Evolutionary conservation across 2,888 invertebrate genomes (phyloP).

Genomic region (Scaptomyza flava): DNA sequence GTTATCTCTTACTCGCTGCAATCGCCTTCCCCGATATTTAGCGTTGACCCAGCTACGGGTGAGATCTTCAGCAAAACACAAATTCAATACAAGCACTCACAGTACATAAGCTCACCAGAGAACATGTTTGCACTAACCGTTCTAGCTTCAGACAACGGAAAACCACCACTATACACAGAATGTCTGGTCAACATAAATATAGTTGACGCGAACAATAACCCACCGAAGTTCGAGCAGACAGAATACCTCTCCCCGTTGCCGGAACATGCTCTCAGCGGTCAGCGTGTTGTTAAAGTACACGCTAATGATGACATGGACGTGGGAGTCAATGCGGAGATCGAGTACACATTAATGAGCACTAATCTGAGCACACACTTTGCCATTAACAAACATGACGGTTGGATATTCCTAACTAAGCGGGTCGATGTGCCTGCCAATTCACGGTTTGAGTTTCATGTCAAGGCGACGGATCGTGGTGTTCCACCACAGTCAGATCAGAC

Average conservation of each 20-base stretch:
- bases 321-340: constrained; percentile 95
- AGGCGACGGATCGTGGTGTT: constrained; percentile 94
- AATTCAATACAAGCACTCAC: constrained; percentile 92
- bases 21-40: constrained; percentile 95
- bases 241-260: constrained; percentile 93
- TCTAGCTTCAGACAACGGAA: constrained; percentile 97
- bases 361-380: constrained; percentile 91
- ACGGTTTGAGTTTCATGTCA: constrained; percentile 88
- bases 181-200: constrained; percentile 94
- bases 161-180: constrained; percentile 96
- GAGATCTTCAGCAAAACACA: constrained; percentile 94
- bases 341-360: constrained; percentile 90
- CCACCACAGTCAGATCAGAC: constrained; percentile 93
- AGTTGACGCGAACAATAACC: constrained; percentile 96
- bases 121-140: constrained; percentile 94
- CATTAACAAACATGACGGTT: constrained; percentile 91
- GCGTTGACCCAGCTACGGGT: constrained; percentile 96
- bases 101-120: constrained; percentile 93
- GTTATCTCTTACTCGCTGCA: constrained; percentile 95
- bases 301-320: constrained; percentile 92
- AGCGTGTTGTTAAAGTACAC: constrained; percentile 89
- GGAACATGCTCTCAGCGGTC: constrained; percentile 89
- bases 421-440: constrained; percentile 86
- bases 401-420: constrained; percentile 89
- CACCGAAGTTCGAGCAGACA: constrained; percentile 91